A percentile compares a stretch with the other conserved stretches of the same genome.
Conservation (phyloP, 2,113 vertebrate genomes). For the Rhinogobius similis region DNA sequence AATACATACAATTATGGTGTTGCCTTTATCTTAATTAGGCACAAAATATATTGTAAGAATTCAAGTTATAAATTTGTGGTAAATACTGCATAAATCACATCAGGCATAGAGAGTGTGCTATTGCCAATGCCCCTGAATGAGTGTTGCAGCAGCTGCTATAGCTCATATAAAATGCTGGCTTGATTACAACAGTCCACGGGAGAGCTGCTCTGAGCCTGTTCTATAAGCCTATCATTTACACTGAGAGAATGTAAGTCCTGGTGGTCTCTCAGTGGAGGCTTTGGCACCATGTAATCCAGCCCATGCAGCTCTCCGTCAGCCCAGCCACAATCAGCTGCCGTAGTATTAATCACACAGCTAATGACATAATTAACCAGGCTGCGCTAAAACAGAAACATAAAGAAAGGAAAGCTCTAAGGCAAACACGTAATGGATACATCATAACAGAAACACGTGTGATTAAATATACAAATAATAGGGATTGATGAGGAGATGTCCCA, state of each 20-base stretch:
- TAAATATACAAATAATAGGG: not conserved
- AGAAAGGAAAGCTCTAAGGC: slow-evolving; percentile 36
- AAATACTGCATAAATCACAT: not conserved
- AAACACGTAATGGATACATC: slow-evolving; percentile 6
- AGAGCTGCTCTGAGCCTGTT: slow-evolving; percentile 9
- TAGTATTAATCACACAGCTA: slow-evolving; percentile 66
- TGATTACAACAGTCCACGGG: slow-evolving; percentile 13
- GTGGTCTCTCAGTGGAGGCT: slow-evolving; percentile 37
- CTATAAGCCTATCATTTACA: slow-evolving; percentile 10
- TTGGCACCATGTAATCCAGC: slow-evolving; percentile 51
- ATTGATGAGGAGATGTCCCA: not conserved
- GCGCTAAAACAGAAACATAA: slow-evolving; percentile 53
- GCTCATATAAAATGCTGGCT: slow-evolving; percentile 16
- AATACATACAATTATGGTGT: not conserved
- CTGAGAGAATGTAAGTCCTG: slow-evolving; percentile 24
- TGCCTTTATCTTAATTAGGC: not conserved
- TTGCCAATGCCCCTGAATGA: not conserved
- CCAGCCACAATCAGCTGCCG: slow-evolving; percentile 66
- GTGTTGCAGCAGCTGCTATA: slow-evolving; percentile 5
- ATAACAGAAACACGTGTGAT: slow-evolving; percentile 8
- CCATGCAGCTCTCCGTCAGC: slow-evolving; percentile 42
- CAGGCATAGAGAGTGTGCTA: not conserved
- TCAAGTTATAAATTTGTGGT: not conserved
- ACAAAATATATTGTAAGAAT: not conserved
- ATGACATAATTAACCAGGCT: slow-evolving; percentile 71